phyloP scores from a whole-genome alignment of 2,888 invertebrate species.

The Odontocerum albicorne region DNA sequence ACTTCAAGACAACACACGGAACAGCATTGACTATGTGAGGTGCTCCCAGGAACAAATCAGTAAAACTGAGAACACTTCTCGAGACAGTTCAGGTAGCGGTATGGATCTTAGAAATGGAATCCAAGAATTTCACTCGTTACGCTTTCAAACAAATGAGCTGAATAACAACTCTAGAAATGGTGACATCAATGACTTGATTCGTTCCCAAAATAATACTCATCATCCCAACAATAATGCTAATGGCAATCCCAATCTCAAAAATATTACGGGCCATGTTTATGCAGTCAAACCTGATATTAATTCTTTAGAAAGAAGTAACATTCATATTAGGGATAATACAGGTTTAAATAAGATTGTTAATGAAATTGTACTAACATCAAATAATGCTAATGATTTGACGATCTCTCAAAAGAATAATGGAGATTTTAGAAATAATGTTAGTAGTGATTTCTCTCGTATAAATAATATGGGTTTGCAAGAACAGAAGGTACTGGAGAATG shows the following conservation, averaged over 20 bases:
- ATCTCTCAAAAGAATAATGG: slow-evolving; percentile 30
- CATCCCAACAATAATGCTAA: slow-evolving; percentile 17
- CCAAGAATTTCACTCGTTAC: slow-evolving; percentile 24
- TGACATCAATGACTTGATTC: slow-evolving; percentile 26
- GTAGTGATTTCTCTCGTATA: slow-evolving; percentile 16
- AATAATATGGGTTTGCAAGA: slow-evolving; percentile 23
- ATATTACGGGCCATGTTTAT: slow-evolving; percentile 24
- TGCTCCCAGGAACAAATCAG: slow-evolving; percentile 28
- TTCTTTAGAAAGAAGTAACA: slow-evolving; percentile 21
- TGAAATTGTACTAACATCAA: slow-evolving; percentile 29
- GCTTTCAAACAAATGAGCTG: slow-evolving; percentile 29
- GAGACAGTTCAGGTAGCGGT: slow-evolving; percentile 23
- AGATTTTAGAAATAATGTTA: slow-evolving; percentile 18
- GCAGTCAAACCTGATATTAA: slow-evolving; percentile 13
- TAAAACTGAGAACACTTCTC: slow-evolving; percentile 20
- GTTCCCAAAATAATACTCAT: slow-evolving; percentile 20
- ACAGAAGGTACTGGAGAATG: slow-evolving; percentile 13
- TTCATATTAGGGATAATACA: slow-evolving; percentile 27
- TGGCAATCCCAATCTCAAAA: slow-evolving; percentile 28
- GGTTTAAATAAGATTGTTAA: slow-evolving; percentile 25
- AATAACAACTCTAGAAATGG: slow-evolving; percentile 31
- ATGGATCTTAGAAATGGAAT: slow-evolving; percentile 34
- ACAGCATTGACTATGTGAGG: slow-evolving; percentile 35
- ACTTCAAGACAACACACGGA: slow-evolving; percentile 12
- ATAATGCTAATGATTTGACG: slow-evolving; percentile 31